phyloP scores from a whole-genome alignment of 2,888 invertebrate species.

The Baronia brevicornis region DNA sequence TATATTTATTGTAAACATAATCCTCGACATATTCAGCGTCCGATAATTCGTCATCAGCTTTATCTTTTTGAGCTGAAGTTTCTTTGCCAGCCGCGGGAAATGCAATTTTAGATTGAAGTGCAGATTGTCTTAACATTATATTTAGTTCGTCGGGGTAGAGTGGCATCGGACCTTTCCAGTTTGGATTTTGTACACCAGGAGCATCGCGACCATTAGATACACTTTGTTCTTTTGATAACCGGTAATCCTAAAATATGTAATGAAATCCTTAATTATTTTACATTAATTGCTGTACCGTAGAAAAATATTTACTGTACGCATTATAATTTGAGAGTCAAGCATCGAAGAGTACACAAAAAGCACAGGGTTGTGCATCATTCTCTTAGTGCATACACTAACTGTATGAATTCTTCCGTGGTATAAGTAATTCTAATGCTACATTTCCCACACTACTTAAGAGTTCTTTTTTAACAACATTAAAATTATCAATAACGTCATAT shows the following conservation, averaged over 20 bases:
- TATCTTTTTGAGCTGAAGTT: conserved; percentile 19
- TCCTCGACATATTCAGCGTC: conserved; percentile 51
- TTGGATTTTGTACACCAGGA: conserved; percentile 33
- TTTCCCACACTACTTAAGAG: too few relatives aligned
- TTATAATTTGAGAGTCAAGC: too few relatives aligned
- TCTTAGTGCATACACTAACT: too few relatives aligned
- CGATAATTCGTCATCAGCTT: conserved; percentile 23
- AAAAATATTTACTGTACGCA: too few relatives aligned
- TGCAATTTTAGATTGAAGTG: conserved; percentile 24
- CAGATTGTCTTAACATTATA: conserved; percentile 36
- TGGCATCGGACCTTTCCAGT: conserved; percentile 56
- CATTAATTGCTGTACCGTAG: too few relatives aligned
- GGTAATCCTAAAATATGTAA: conserved; percentile 4
- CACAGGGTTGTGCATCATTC: too few relatives aligned
- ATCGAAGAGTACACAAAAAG: too few relatives aligned
- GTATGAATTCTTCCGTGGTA: too few relatives aligned
- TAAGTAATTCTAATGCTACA: too few relatives aligned
- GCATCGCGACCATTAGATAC: conserved; percentile 15
- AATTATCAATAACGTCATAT: too few relatives aligned
- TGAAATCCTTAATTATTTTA: too few relatives aligned
- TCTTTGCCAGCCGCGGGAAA: conserved; percentile 22
- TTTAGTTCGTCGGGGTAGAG: conserved; percentile 51
- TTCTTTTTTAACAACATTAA: too few relatives aligned
- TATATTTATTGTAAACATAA: conserved; percentile 39
- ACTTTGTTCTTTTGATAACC: not conserved